Conservation (phyloP, 2,888 invertebrate species). For the Troilus luridus region DNA sequence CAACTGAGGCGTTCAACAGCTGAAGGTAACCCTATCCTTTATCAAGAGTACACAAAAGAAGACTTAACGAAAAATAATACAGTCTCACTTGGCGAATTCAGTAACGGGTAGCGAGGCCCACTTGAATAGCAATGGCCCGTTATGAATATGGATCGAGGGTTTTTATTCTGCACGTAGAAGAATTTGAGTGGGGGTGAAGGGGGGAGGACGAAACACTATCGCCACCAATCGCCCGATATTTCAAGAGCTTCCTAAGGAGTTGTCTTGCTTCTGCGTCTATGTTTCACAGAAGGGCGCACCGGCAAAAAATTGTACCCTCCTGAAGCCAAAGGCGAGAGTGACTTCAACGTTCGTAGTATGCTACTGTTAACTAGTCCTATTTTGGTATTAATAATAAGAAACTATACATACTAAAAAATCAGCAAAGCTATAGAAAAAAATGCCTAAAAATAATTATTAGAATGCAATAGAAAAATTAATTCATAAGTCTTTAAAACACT, state of each 20-base stretch:
- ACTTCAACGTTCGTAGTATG: neutral
- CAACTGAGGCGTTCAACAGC: neutral
- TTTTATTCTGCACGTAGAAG: slow-evolving; percentile 15
- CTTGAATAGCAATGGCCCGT: slow-evolving; percentile 31
- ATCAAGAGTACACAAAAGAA: neutral
- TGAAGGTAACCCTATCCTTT: neutral
- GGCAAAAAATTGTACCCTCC: slow-evolving; percentile 9
- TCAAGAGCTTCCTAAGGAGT: slow-evolving; percentile 40
- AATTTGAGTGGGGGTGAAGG: neutral
- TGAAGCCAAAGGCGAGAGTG: neutral
- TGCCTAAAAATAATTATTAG: too few species aligned
- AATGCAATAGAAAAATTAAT: too few species aligned
- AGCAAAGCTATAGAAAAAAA: too few species aligned
- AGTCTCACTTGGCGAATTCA: neutral
- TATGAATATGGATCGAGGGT: slow-evolving; percentile 45
- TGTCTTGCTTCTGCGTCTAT: slow-evolving; percentile 38
- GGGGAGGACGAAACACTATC: neutral
- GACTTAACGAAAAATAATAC: neutral
- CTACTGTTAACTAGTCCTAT: neutral
- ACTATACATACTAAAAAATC: too few species aligned
- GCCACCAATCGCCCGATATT: slow-evolving; percentile 41
- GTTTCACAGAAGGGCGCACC: neutral
- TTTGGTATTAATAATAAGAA: too few species aligned
- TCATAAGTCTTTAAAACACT: too few species aligned
- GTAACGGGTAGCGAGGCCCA: neutral